Evolutionary conservation across 92 coral and sea anemone genomes (phyloP).

Genomic region (Paramuricea clavata): DNA sequence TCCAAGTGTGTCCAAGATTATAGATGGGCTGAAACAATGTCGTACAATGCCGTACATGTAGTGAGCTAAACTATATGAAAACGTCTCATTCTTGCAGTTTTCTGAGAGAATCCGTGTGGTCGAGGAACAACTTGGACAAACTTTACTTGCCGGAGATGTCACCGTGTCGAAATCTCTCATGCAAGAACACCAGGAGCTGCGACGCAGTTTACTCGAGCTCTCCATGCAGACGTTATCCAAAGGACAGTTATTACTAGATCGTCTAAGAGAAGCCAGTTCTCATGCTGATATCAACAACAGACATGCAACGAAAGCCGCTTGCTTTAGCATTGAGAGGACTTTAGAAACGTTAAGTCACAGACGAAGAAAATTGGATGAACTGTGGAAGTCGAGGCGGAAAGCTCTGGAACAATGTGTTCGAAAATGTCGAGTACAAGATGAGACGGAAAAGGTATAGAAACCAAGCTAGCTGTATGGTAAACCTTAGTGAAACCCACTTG

Average conservation of each 20-base stretch:
- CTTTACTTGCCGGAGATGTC: constrained; percentile 90
- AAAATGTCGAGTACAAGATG: constrained; percentile 95
- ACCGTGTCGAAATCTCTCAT: constrained; percentile 90
- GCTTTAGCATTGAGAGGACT: constrained; percentile 92
- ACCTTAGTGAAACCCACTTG: no score
- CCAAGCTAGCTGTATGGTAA: not conserved
- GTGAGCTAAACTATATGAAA: not conserved
- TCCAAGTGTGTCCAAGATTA: no score
- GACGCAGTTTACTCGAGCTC: constrained; percentile 89
- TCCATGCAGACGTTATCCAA: constrained; percentile 98
- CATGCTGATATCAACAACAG: constrained; percentile 98
- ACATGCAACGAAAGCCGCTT: constrained; percentile 97
- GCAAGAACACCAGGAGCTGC: constrained; percentile 92
- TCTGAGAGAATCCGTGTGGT: constrained; percentile 81
- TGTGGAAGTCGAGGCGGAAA: constrained; percentile 90
- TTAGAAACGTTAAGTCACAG: constrained; percentile 91
- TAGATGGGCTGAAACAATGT: no score
- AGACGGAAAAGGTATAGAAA: constrained; percentile 74
- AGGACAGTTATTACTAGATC: constrained; percentile 92
- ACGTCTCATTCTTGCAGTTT: constrained; percentile 66
- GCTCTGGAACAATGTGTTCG: constrained; percentile 91
- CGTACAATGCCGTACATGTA: no score
- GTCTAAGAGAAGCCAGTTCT: constrained; percentile 88
- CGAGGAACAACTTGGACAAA: constrained; percentile 91
- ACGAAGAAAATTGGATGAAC: constrained; percentile 86